Evolutionary conservation across 92 coral and sea anemone genomes (phyloP).

Genomic region (Ricordea florida): DNA sequence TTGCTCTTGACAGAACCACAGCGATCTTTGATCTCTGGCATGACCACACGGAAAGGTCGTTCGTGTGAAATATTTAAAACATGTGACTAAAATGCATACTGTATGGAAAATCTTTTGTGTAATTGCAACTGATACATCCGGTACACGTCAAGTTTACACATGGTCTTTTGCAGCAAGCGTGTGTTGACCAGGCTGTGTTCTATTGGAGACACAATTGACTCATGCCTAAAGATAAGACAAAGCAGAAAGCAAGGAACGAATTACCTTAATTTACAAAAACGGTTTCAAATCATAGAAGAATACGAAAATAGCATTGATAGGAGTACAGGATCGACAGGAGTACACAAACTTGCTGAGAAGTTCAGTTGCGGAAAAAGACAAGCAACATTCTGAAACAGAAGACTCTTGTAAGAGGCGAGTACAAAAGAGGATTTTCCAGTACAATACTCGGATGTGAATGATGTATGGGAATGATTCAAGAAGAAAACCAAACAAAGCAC

Average conservation of each 20-base stretch:
- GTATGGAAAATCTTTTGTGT: not conserved
- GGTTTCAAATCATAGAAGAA: constrained; percentile 52
- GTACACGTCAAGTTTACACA: constrained; percentile 24
- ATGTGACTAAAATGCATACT: constrained; percentile 4
- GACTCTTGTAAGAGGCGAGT: constrained; percentile 53
- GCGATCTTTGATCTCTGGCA: constrained; percentile 17
- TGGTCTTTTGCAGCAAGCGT: constrained; percentile 10
- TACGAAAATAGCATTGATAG: too few species aligned
- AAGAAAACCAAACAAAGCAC: constrained; percentile 33
- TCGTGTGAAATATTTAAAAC: constrained; percentile 4
- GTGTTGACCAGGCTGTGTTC: constrained; percentile 2
- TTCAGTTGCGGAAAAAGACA: constrained; percentile 59
- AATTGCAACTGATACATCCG: constrained; percentile 1
- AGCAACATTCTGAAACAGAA: constrained; percentile 54
- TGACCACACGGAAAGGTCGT: constrained; percentile 11
- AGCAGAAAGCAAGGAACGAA: constrained; percentile 46
- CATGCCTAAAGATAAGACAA: constrained; percentile 58
- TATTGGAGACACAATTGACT: constrained; percentile 18
- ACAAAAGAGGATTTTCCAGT: constrained; percentile 43
- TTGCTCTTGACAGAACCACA: constrained; percentile 2
- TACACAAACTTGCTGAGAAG: constrained; percentile 51
- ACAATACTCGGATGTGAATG: constrained; percentile 53
- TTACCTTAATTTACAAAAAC: constrained; percentile 51
- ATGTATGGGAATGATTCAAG: constrained; percentile 53
- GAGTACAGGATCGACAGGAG: constrained; percentile 30